Evolutionary conservation across 2,113 vertebrate species (phyloP).

Genomic region (Megatriorchis doriae): DNA sequence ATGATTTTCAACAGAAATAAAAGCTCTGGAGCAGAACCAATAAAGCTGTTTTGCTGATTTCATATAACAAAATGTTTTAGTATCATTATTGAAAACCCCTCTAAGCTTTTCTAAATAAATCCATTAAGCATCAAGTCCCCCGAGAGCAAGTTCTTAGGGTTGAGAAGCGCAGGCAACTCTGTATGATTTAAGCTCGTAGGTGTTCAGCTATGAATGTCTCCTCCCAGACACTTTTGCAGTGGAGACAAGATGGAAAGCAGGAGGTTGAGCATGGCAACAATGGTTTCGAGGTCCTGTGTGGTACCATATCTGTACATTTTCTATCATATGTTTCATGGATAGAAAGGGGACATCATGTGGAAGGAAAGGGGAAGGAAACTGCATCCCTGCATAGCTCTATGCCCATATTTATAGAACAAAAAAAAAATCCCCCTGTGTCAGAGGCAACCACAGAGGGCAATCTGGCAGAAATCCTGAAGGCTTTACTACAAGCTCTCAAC

Average conservation of each 20-base stretch:
- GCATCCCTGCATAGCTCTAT: neutral
- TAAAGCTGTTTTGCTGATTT: neutral
- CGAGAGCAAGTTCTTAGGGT: neutral
- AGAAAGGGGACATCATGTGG: neutral
- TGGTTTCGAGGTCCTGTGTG: neutral
- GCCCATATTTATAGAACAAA: neutral
- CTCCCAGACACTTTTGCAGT: neutral
- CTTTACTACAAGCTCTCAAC: neutral
- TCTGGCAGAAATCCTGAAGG: neutral
- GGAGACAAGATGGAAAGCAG: neutral
- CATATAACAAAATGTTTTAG: neutral
- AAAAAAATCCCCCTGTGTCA: neutral
- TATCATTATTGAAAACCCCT: neutral
- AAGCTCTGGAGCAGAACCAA: neutral
- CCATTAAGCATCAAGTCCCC: neutral
- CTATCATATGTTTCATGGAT: neutral
- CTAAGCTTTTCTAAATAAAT: neutral
- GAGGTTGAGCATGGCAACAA: neutral
- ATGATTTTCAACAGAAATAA: neutral
- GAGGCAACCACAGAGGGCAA: neutral
- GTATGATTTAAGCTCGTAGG: neutral
- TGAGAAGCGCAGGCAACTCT: neutral
- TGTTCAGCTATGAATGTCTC: neutral
- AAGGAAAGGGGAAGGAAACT: neutral
- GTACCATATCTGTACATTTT: neutral